Base-by-base conservation (phyloP, 2,113 vertebrate species). In the Perognathus longimembris region DNA sequence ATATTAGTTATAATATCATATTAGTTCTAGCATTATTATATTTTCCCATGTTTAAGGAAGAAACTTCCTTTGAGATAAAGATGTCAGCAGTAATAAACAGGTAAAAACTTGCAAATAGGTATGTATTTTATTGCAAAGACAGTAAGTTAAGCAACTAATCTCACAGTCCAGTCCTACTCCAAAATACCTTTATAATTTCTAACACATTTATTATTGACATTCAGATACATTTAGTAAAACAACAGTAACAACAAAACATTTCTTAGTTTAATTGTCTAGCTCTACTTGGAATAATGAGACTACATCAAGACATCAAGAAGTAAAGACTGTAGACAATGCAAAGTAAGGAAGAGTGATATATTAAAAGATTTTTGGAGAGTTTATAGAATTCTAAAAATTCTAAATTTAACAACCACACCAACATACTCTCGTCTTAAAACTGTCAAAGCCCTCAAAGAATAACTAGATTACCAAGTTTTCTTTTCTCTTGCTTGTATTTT, bases 401-500 rank as follows among this genome's bases (percentile, higher is more conserved):
- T 67, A 71, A 1, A 3, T 76, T 36, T 42, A 70, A 74, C 80
- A 85, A 50, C 4, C 28, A 75, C 22, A 34, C 38, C 28, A 11
- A 12, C 20, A 3, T 4, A 50, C 7, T 75, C 15, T 54, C 24
- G 17, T n/a, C 38, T 11, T 28, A 32, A 57, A 76, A 91, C 1
- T 59, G 21, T 21, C n/a, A 82, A 81, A 64, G 26, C 15, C n/a
- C 24, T 0, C 28, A 6, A 1, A 40, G 6, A 78, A 38, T 34
- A 50, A 36, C 0, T 28, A 21, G 30, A 86, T 57, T 30, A 73
- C 54, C 67, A 15, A 30, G 45, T 75, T 89, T 80, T 81, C 66
- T 75, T 74, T 32, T 83, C 63, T 14, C 74, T 91, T 89, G 17
- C 82, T 50, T 67, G 40, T 95, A 66, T 95, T 93, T 74, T 83